Conservation (phyloP, 2,888 invertebrate species). For the Cheiracanthium punctorium region DNA sequence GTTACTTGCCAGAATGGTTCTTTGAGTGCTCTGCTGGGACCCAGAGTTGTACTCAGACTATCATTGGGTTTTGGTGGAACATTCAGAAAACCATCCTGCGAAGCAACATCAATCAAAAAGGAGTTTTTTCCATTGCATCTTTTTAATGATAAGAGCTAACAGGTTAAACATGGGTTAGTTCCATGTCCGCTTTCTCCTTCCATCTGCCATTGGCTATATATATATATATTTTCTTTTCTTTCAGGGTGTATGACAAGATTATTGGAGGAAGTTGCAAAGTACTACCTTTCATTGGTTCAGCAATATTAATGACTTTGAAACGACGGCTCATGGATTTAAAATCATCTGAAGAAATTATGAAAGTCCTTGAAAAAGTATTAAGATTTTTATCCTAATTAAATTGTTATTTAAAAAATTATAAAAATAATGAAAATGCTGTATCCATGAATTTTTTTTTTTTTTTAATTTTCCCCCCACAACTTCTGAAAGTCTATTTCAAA, state of each 20-base stretch:
- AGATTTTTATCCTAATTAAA: too few species aligned
- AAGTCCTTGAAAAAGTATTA: slow-evolving; percentile 46
- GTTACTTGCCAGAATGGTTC: not conserved
- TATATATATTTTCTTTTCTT: not conserved
- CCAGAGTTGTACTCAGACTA: not conserved
- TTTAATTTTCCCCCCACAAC: too few species aligned
- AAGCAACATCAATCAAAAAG: not conserved
- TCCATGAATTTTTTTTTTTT: too few species aligned
- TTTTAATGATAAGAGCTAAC: too few species aligned
- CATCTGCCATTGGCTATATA: too few species aligned
- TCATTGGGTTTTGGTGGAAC: not conserved
- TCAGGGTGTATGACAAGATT: slow-evolving; percentile 65
- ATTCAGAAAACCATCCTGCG: not conserved
- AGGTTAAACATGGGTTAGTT: too few species aligned
- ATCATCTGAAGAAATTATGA: slow-evolving; percentile 22
- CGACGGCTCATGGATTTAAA: slow-evolving; percentile 22
- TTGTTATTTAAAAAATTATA: too few species aligned
- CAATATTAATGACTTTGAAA: slow-evolving; percentile 35
- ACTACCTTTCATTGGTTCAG: slow-evolving; percentile 53
- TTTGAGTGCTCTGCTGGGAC: not conserved
- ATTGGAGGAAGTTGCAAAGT: slow-evolving; percentile 62
- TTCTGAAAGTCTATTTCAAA: too few species aligned
- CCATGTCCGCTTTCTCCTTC: not conserved
- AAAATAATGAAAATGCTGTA: too few species aligned
- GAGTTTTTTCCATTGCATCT: too few species aligned